Conservation (phyloP, 2,113 vertebrate genomes). For the Ameiurus melas region DNA sequence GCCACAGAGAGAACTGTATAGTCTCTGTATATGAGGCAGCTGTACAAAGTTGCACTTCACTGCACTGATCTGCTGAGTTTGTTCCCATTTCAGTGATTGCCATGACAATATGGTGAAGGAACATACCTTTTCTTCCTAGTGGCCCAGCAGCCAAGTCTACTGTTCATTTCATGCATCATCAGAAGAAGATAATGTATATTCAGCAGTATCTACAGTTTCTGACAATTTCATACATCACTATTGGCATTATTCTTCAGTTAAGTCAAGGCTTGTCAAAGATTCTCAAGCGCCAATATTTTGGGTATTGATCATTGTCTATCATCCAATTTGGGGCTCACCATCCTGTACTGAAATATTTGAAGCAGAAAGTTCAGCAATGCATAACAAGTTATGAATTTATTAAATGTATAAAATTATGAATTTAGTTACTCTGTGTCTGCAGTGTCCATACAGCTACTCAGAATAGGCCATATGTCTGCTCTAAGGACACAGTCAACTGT, state of each 20-base stretch:
- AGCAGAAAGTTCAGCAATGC: neutral
- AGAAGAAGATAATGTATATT: neutral
- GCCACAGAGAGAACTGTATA: neutral
- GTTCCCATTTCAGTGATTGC: neutral
- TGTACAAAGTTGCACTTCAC: conserved; percentile 10
- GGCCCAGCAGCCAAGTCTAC: neutral
- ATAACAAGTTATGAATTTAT: neutral
- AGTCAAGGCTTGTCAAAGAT: neutral
- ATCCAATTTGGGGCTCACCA: neutral
- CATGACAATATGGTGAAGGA: neutral
- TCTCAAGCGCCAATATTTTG: neutral
- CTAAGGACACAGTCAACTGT: neutral
- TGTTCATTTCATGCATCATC: neutral
- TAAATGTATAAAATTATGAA: conserved; percentile 10
- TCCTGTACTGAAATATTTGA: neutral
- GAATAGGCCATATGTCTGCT: neutral
- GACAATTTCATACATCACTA: neutral
- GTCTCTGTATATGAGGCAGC: neutral
- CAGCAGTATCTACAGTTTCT: neutral
- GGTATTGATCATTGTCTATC: neutral
- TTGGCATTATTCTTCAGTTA: neutral
- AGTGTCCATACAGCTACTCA: neutral
- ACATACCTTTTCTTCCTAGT: neutral
- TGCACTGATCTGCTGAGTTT: neutral
- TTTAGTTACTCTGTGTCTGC: neutral